A percentile compares a stretch with the other conserved stretches of the same genome.
phyloP scores from a whole-genome alignment of 2,113 vertebrate genomes.

The Actenoides lindsayi region DNA sequence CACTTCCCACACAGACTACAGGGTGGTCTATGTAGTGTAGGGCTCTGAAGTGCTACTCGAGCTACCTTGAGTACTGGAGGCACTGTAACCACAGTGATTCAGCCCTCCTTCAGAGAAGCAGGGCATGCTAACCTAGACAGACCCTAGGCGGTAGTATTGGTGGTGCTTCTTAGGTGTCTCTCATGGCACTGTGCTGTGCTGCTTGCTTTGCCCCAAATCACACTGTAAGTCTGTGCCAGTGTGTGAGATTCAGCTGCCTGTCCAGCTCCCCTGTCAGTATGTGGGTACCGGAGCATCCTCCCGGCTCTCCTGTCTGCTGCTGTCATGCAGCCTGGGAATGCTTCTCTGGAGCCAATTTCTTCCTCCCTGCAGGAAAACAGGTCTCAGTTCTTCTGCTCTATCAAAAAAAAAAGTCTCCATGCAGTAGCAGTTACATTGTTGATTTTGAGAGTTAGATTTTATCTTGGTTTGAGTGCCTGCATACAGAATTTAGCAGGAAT shows the following conservation, averaged over 20 bases:
- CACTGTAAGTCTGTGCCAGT: not conserved
- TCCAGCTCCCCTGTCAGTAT: rapidly evolving
- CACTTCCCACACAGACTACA: rapidly evolving
- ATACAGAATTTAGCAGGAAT: not conserved
- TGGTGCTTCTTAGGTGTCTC: not conserved
- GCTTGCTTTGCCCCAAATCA: not conserved
- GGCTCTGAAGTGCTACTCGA: not conserved
- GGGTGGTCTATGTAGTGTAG: rapidly evolving
- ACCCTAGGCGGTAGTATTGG: no score
- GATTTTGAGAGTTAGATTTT: not conserved
- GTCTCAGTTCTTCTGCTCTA: not conserved
- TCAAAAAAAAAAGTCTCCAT: not conserved
- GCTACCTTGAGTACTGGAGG: not conserved
- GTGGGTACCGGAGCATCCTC: not conserved
- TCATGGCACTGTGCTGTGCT: not conserved
- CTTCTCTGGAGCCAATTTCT: not conserved
- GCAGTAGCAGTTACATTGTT: not conserved
- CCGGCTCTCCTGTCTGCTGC: rapidly evolving
- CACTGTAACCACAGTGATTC: not conserved
- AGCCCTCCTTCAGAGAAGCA: not conserved
- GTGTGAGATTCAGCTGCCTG: not conserved
- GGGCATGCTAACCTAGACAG: not conserved
- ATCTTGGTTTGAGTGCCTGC: not conserved
- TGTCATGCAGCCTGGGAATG: not conserved
- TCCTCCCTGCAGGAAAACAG: not conserved